Percentiles rank a stretch among this genome's conserved stretches.
These are phyloP conservation scores for Remorina albescens DNA, from an alignment of 2,797 vertebrate species.

Conservation along the genomic window DNA sequence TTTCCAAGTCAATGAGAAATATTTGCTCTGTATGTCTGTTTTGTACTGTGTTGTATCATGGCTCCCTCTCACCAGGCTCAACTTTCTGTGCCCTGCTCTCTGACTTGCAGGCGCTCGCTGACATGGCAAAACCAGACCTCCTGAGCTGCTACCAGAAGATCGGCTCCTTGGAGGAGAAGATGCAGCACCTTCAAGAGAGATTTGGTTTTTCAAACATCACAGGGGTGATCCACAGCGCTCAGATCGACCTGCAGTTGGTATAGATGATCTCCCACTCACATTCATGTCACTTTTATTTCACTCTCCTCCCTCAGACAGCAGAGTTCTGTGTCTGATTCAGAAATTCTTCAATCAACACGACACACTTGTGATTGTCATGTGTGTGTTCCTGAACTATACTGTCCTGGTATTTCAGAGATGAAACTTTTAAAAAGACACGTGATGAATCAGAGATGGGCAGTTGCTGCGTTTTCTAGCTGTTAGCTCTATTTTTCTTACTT, in stretches of 20 bases:
- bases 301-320: background rate
- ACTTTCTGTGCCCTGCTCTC: background rate
- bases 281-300: conserved; percentile 1
- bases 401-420: background rate
- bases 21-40: background rate
- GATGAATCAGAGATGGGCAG: conserved; percentile 2
- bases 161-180: conserved; percentile 83
- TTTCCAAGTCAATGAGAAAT: too few relatives aligned
- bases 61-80: too few relatives aligned
- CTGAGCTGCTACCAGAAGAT: conserved; percentile 88
- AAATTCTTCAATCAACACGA: background rate
- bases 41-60: background rate
- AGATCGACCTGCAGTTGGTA: conserved; percentile 95
- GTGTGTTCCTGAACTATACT: background rate
- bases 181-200: conserved; percentile 86
- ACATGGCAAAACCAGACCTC: conserved; percentile 85
- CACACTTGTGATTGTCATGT: background rate
- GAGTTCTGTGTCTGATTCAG: background rate
- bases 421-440: background rate
- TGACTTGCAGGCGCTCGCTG: conserved; percentile 77
- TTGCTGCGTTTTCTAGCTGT: conserved; percentile 24
- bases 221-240: conserved; percentile 88
- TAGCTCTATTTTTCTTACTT: background rate
- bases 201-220: conserved; percentile 86
- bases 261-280: too few relatives aligned